Evolutionary conservation across 2,797 vertebrate species (phyloP), one percentile per base, ranked within the genome.

Genomic region (Scleropages formosus): DNA sequence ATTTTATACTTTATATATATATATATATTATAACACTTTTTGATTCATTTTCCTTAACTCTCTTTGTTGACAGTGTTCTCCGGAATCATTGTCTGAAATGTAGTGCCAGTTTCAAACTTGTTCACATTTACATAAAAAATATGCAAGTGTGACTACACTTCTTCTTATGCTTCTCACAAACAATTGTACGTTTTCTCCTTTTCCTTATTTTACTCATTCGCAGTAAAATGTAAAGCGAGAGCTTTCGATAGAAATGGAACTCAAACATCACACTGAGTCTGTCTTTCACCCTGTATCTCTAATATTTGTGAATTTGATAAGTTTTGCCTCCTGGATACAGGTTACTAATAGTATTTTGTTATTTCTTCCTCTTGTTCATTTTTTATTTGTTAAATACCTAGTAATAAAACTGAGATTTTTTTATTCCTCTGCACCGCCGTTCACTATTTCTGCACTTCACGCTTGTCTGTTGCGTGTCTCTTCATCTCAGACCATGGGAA

Each of bases 401-500:
- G n/a, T n/a, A n/a, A n/a, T n/a, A n/a, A n/a, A n/a, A n/a, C n/a
- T n/a, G n/a, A 67, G 39, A 22, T 56, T 20, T 18, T 8, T 24
- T 51, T n/a, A 16, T n/a, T 11, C 44, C 46, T 24, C 51, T 69
- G 61, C 75, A 12, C 39, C 18, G 12, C 53, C 13, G 20, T 61
- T n/a, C 10, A 9, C 56, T 8, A 31, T 22, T 46, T 47, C 3
- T 75, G 62, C 22, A 44, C 16, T 20, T 72, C 11, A 46, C 20
- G 11, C 66, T 73, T 51, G 78, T 80, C 73, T 53, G 39, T 75
- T 31, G 4, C 24, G 72, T 71, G 10, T 58, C 67, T 69, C 58
- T 51, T 22, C 44, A 15, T 24, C 53, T 61, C 66, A 90, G 89
- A 86, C 86, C 80, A 91, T 92, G 90, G 88, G 74, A 46, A 44